These are phyloP conservation scores for Anisognathus igniventris DNA, from an alignment of 2,797 vertebrate species.

Conservation along the genomic window DNA sequence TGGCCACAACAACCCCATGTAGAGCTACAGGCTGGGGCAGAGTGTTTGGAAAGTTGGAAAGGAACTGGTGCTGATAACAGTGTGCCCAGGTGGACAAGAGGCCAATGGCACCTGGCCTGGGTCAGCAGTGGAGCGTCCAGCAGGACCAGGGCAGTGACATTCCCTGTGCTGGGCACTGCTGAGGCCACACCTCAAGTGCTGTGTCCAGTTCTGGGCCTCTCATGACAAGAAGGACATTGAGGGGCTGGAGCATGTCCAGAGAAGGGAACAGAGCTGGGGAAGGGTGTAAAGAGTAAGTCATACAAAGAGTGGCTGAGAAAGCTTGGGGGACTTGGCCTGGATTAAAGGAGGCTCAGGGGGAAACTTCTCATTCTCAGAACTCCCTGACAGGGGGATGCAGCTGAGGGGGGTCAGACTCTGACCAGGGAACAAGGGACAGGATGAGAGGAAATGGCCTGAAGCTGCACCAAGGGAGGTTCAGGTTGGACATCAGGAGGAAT, in stretches of 20 bases:
- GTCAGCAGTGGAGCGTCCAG: neutral
- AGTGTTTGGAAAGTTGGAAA: neutral
- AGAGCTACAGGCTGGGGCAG: neutral
- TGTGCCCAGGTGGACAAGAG: neutral
- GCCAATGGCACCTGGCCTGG: neutral
- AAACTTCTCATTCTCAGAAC: neutral
- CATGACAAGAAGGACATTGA: neutral
- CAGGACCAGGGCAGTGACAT: neutral
- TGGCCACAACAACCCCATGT: rapidly evolving
- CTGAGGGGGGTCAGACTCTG: rapidly evolving
- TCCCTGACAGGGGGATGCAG: neutral
- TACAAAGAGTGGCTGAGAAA: neutral
- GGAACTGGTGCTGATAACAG: neutral
- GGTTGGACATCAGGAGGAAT: neutral
- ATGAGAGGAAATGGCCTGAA: neutral
- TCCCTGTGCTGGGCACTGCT: neutral
- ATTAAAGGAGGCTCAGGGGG: neutral
- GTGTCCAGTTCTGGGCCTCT: neutral
- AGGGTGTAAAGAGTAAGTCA: neutral
- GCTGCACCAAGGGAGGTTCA: rapidly evolving
- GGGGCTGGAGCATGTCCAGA: rapidly evolving
- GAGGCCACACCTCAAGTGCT: neutral
- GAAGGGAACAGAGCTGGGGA: neutral
- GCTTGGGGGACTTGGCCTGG: too few species aligned
- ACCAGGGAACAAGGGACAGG: neutral